Conservation (phyloP, 1,140 invertebrate species). For the Rhagoletis pomonella region DNA sequence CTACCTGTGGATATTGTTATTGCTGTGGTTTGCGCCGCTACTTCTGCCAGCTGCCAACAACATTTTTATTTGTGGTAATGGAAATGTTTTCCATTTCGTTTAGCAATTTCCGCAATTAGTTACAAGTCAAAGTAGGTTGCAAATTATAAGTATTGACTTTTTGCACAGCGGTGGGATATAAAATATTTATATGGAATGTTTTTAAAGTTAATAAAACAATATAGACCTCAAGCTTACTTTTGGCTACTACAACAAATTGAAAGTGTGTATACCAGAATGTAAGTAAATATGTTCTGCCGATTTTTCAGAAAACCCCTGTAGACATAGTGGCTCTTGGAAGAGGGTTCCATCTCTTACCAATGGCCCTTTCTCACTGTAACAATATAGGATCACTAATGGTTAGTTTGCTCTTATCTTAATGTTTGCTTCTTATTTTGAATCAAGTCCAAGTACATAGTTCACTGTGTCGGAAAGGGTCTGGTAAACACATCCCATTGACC, state of each 20-base stretch:
- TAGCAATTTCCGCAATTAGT: slow-evolving; percentile 72
- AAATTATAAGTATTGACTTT: slow-evolving; percentile 48
- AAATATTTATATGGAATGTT: slow-evolving; percentile 1
- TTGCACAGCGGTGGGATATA: slow-evolving; percentile 8
- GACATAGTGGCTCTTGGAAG: too few species aligned
- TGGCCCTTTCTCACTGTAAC: too few species aligned
- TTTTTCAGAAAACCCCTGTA: too few species aligned
- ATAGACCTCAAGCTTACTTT: slow-evolving; percentile 1
- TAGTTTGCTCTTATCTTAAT: too few species aligned
- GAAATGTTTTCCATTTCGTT: slow-evolving; percentile 73
- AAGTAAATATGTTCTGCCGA: too few species aligned
- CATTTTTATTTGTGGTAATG: slow-evolving; percentile 69
- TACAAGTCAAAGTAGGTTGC: slow-evolving; percentile 41
- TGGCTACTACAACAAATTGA: not conserved
- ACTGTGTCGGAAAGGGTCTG: too few species aligned
- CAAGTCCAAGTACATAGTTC: too few species aligned
- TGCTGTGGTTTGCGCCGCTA: not conserved
- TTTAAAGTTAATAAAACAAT: not conserved
- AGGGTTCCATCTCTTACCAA: too few species aligned
- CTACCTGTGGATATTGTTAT: not conserved
- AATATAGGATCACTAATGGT: too few species aligned
- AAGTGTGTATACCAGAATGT: too few species aligned
- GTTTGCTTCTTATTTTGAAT: too few species aligned
- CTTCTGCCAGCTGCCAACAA: slow-evolving; percentile 61
- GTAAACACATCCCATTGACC: too few species aligned